phyloP scores from a whole-genome alignment of 2,888 invertebrate genomes.

The Vannuccia rotundouncinata region DNA sequence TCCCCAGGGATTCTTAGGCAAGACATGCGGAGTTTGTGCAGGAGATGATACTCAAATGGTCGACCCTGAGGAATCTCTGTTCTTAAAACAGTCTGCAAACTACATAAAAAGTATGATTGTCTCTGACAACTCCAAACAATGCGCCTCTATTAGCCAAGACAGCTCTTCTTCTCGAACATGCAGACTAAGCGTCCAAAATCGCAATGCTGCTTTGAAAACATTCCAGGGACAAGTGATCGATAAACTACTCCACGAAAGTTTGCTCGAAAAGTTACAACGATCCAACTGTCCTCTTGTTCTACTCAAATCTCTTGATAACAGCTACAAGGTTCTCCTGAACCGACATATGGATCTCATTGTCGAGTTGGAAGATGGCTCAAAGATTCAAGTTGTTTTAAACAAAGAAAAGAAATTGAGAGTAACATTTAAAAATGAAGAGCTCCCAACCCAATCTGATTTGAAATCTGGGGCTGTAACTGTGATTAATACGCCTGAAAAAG shows the following conservation, averaged over 20 bases:
- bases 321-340: not conserved
- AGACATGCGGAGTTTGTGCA: not conserved
- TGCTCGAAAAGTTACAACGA: not conserved
- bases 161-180: not conserved
- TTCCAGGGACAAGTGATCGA: not conserved
- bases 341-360: slow-evolving; percentile 4
- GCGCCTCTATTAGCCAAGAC: not conserved
- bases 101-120: not conserved
- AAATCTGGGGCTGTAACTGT: not conserved
- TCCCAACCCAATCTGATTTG: not conserved
- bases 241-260: not conserved
- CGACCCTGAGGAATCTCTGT: not conserved
- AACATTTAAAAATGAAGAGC: not conserved
- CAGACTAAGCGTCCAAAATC: not conserved
- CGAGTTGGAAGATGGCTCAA: not conserved
- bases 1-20: not conserved
- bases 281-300: slow-evolving; percentile 1
- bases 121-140: not conserved
- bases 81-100: not conserved
- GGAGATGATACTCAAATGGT: not conserved
- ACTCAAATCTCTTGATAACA: not conserved
- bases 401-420: not conserved
- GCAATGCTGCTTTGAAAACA: not conserved
- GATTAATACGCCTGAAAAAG: not conserved
- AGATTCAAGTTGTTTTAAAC: not conserved